Evolutionary conservation across 2,797 vertebrate genomes (phyloP), one percentile per base, ranked within the genome.

Genomic region (Pelodytes ibericus): DNA sequence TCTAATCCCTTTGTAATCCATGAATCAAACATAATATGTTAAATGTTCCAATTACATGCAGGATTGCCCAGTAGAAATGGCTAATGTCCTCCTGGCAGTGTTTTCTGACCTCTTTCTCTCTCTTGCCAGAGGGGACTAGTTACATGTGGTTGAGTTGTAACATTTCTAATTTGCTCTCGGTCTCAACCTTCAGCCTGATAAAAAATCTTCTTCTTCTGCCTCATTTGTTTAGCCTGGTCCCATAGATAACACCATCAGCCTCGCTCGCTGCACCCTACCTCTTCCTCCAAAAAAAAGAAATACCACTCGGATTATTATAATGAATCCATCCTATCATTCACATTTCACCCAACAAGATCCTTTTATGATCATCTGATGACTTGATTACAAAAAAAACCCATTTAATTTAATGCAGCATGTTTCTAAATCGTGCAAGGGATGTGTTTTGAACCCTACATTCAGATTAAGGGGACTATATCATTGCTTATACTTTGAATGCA

Each of bases 281-380:
- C 39, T 18, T 4, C 72, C 63, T 75, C 33, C 33, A 31, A 39
- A 62, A n/a, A n/a, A n/a, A n/a, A n/a, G n/a, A n/a, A n/a, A n/a
- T 36, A 39, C 24, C 31, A 22, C 20, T 33, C 30, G 15, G n/a
- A n/a, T n/a, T n/a, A 39, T 24, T 62, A 62, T 24, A 26, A 39
- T 53, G 41, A 26, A 31, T 39, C 64, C 65, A 75, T 69, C 53
- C 68, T 53, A 62, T 71, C 59, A 44, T 70, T 64, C 60, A 41
- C 74, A 56, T 63, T 63, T 31, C 44, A 56, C 27, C 31, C n/a
- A n/a, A n/a, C n/a, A n/a, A n/a, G n/a, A n/a, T n/a, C n/a, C n/a
- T n/a, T n/a, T n/a, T n/a, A n/a, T n/a, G n/a, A n/a, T n/a, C 60
- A 53, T 5, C n/a, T 53, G 2, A 53, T 22, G 13, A 20, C 13